A percentile compares a stretch with the other conserved stretches of the same genome.
Evolutionary conservation across 2,797 vertebrate genomes (phyloP).

Genomic region (Falco concolor): DNA sequence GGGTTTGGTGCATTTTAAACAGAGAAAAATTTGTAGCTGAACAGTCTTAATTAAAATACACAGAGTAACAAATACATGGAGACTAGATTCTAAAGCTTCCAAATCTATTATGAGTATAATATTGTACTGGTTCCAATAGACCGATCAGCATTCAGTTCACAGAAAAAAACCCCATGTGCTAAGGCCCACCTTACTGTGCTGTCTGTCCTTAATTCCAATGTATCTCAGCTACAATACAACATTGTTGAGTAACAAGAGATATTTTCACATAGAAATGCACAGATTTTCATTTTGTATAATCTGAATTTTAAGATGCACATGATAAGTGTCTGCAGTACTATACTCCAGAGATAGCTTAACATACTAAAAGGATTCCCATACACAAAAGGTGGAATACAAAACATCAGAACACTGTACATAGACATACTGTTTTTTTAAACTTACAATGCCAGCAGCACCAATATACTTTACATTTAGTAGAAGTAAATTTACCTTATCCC

Average conservation of each 20-base stretch:
- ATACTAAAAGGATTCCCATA: not conserved
- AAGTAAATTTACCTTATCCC: constrained; percentile 84
- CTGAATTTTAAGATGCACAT: not conserved
- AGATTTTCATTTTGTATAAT: not conserved
- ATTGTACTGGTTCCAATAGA: not conserved
- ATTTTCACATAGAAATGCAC: accelerated
- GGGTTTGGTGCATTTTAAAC: not conserved
- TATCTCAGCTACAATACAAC: not conserved
- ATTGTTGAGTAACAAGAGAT: not conserved
- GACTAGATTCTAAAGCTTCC: not conserved
- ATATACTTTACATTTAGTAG: not conserved
- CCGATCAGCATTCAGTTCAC: not conserved
- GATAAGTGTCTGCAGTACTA: not conserved
- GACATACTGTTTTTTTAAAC: not conserved
- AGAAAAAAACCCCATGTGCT: accelerated
- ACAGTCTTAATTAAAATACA: not conserved
- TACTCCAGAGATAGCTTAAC: not conserved
- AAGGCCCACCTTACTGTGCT: not conserved
- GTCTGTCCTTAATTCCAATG: not conserved
- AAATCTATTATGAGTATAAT: not conserved
- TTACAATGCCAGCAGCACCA: not conserved
- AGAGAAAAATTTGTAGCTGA: not conserved
- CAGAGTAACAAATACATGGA: not conserved
- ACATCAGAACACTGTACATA: not conserved
- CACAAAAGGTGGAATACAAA: not conserved